Evolutionary conservation across 2,113 vertebrate genomes (phyloP), one percentile per base, ranked within the genome.

Genomic region (Scophthalmus maximus): DNA sequence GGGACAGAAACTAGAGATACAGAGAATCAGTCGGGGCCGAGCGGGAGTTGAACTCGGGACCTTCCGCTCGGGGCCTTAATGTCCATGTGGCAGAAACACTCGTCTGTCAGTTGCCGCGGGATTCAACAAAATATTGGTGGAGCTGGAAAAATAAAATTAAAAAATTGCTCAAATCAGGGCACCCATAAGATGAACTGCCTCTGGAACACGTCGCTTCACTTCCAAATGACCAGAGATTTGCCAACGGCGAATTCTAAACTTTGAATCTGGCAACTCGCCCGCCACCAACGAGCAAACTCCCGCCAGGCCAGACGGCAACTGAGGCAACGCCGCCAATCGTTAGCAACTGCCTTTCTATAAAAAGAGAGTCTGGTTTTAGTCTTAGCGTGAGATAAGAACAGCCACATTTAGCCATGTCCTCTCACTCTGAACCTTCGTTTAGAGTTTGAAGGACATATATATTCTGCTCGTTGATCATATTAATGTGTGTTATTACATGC

Each of bases 151-250:
- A 57, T 8, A 23, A 23, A 40, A 71, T 64, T 4, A 62, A 66
- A 63, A n/a, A n/a, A n/a, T n/a, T 63, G 29, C 23, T 53, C 25
- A 55, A 76, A 66, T 26, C 15, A 63, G 53, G 42, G 42, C 44
- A 74, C 66, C 56, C 27, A 23, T 40, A 60, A 64, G 29, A 55
- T 27, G 34, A 27, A 56, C 40, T 61, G 70, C n/a, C n/a, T n/a
- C 55, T 34, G 68, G 76, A 79, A 73, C 23, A 71, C 73, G 58
- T 60, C 18, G 52, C 70, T 49, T 36, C 27, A 36, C 25, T 68
- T 44, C 57, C 70, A 80, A 81, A 62, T 47, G 23, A 82, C 87
- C 36, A 68, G 73, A 74, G 69, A 69, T 86, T n/a, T 73, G 67
- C 70, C 29, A 29, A 63, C 32, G 81, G 69, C 61, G n/a, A 46